Conservation (phyloP, 2,888 invertebrate genomes). For the Acanthosoma haemorrhoidale region DNA sequence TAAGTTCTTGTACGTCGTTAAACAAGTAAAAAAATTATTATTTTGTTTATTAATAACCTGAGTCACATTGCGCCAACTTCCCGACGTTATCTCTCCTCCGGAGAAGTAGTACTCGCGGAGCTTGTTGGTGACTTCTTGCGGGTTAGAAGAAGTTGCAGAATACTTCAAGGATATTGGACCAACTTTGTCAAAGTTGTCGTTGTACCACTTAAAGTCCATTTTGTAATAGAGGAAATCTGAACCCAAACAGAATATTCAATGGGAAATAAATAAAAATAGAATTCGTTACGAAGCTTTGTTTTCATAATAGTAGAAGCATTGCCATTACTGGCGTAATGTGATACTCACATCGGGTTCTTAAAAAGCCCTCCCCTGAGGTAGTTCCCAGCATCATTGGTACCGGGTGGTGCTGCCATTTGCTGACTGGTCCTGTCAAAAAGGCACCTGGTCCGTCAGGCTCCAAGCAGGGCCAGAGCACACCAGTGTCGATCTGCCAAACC, state of each 20-base stretch:
- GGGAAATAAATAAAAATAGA: too few relatives aligned
- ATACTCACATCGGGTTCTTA: constrained; percentile 22
- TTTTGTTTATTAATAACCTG: too few relatives aligned
- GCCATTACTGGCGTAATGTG: too few relatives aligned
- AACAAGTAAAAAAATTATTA: too few relatives aligned
- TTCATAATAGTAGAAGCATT: too few relatives aligned
- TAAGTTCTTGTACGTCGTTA: too few relatives aligned
- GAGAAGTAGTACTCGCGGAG: background rate
- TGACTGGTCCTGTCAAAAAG: constrained; percentile 20
- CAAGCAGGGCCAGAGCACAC: constrained; percentile 12
- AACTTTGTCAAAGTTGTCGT: background rate
- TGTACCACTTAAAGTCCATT: background rate
- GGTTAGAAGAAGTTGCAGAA: background rate
- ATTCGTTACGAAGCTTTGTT: too few relatives aligned
- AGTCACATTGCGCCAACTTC: background rate
- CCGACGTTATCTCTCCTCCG: background rate
- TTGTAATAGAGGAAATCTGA: background rate
- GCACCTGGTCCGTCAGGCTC: constrained; percentile 27
- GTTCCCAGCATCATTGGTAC: constrained; percentile 27
- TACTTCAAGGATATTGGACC: background rate
- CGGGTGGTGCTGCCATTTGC: constrained; percentile 9
- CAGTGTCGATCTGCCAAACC: constrained; percentile 29
- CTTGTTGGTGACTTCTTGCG: background rate
- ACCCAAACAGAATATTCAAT: background rate
- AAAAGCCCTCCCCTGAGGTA: constrained; percentile 26